Evolutionary conservation across 2,888 invertebrate species (phyloP).

Genomic region (Agrochola macilenta): DNA sequence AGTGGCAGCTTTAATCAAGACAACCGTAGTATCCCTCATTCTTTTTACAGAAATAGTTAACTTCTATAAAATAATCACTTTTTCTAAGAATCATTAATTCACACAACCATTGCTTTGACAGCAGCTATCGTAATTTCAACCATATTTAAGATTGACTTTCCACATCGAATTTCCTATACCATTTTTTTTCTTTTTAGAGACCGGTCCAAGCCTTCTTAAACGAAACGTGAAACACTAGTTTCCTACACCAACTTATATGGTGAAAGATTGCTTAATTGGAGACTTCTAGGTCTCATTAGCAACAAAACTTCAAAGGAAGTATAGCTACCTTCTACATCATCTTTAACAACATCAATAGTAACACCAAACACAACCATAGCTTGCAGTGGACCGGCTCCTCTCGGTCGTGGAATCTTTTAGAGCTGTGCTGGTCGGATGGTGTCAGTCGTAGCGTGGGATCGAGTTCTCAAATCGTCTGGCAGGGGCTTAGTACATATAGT

Average conservation of each 20-base stretch:
- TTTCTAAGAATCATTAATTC: constrained; percentile 26
- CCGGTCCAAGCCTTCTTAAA: constrained; percentile 48
- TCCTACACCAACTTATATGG: constrained; percentile 51
- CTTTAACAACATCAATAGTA: constrained; percentile 58
- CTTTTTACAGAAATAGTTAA: constrained; percentile 51
- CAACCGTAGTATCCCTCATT: constrained; percentile 35
- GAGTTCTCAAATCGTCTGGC: constrained; percentile 74
- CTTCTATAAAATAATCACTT: constrained; percentile 51
- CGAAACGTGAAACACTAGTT: constrained; percentile 55
- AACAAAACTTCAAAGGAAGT: constrained; percentile 49
- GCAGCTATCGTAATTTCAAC: constrained; percentile 45
- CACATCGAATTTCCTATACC: constrained; percentile 49
- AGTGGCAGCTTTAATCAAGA: constrained; percentile 37
- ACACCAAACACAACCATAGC: constrained; percentile 59
- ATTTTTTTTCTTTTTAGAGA: constrained; percentile 22
- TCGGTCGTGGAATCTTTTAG: constrained; percentile 50
- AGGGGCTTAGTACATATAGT: constrained; percentile 83
- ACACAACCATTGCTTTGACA: constrained; percentile 49
- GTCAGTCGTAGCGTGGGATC: constrained; percentile 37
- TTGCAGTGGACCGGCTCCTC: constrained; percentile 39
- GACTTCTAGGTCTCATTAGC: constrained; percentile 43
- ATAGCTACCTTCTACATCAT: constrained; percentile 45
- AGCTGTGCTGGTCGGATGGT: constrained; percentile 18
- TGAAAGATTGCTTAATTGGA: constrained; percentile 47
- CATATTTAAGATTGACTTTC: constrained; percentile 34